phyloP scores from a whole-genome alignment of 2,888 invertebrate species.

The Beris chalybata region DNA sequence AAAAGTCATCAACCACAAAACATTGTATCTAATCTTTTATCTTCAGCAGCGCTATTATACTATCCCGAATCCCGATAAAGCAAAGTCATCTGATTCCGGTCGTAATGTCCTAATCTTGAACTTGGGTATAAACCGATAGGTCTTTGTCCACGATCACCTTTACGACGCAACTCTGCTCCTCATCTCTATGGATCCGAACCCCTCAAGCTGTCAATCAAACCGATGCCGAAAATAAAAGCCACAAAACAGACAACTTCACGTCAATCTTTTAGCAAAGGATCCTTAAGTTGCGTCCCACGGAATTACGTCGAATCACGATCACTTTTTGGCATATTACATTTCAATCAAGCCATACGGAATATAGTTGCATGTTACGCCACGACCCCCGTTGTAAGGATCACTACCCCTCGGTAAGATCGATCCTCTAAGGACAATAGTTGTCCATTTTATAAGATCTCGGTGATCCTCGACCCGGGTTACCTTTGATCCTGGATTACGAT shows the following conservation, averaged over 20 bases:
- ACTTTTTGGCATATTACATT: constrained; percentile 25
- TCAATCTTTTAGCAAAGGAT: constrained; percentile 15
- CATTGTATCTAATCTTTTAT: constrained; percentile 16
- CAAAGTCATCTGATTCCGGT: constrained; percentile 21
- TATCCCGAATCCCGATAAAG: constrained; percentile 6
- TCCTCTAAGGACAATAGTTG: constrained; percentile 17
- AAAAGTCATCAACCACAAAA: constrained; percentile 32
- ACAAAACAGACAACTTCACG: constrained; percentile 26
- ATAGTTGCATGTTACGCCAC: neutral
- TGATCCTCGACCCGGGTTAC: neutral
- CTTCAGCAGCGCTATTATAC: neutral
- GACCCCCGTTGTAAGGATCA: neutral
- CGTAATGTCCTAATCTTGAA: constrained; percentile 30
- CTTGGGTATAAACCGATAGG: constrained; percentile 16
- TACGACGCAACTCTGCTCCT: neutral
- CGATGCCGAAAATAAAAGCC: constrained; percentile 22
- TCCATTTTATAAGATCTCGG: constrained; percentile 19
- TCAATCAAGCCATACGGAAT: constrained; percentile 15
- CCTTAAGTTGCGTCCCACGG: constrained; percentile 7
- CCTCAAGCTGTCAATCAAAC: constrained; percentile 25
- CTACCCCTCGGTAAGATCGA: constrained; percentile 17
- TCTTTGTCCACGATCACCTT: neutral
- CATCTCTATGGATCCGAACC: constrained; percentile 2
- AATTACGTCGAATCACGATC: constrained; percentile 19
- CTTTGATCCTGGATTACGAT: too few species aligned